Conservation (phyloP, 2,888 invertebrate genomes). For the Lasioglossum oenotherae region DNA sequence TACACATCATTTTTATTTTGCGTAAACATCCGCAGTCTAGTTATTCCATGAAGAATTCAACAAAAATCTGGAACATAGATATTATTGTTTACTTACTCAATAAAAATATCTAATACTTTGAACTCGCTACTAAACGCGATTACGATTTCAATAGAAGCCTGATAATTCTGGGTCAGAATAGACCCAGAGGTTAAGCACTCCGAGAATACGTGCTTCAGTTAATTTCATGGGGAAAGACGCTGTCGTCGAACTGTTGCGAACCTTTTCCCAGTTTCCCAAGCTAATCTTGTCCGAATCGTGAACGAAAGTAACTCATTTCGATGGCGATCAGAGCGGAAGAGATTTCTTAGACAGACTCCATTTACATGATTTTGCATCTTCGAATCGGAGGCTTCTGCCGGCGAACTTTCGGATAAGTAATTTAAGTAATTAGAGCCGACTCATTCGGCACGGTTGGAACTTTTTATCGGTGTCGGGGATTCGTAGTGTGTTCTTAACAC, state of each 20-base stretch:
- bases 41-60: too few relatives aligned
- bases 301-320: constrained; percentile 3
- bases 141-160: not conserved
- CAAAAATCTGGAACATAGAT: too few relatives aligned
- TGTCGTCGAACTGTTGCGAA: not conserved
- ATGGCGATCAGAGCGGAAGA: not conserved
- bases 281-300: not conserved
- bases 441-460: not conserved
- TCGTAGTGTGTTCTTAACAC: not conserved
- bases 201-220: not conserved
- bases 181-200: not conserved
- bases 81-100: too few relatives aligned
- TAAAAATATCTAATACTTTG: too few relatives aligned
- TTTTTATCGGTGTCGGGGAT: not conserved
- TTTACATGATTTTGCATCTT: constrained; percentile 1
- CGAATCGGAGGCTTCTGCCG: not conserved
- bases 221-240: not conserved
- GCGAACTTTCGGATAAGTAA: not conserved
- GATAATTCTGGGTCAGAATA: not conserved
- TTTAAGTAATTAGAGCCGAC: not conserved
- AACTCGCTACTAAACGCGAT: not conserved
- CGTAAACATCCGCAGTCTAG: too few relatives aligned
- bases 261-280: not conserved
- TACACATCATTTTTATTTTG: too few relatives aligned
- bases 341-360: not conserved